Conservation (phyloP, 2,113 vertebrate genomes). For the Oreamnos americanus region DNA sequence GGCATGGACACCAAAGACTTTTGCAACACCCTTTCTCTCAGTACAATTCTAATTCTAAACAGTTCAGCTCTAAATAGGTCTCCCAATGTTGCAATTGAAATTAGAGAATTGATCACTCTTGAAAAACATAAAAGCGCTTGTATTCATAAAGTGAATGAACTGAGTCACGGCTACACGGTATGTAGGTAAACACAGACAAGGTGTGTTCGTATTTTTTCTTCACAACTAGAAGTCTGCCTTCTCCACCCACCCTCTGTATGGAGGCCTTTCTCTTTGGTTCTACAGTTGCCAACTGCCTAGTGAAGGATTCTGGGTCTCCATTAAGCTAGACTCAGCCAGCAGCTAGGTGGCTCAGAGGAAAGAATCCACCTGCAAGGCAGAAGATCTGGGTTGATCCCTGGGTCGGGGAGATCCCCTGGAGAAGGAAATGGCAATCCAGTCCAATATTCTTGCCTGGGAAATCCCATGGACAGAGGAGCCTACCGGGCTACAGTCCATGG, state of each 20-base stretch:
- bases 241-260: fast-evolving
- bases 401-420: not conserved
- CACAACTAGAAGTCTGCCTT: not conserved
- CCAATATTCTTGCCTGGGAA: not conserved
- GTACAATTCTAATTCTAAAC: not conserved
- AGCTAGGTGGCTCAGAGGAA: not conserved
- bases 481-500: fast-evolving
- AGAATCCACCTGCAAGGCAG: not conserved
- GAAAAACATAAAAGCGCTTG: not conserved
- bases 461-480: not conserved
- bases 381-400: not conserved
- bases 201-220: not conserved
- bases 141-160: not conserved
- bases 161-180: not conserved
- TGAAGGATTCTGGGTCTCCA: not conserved
- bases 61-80: not conserved
- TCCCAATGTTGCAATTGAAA: not conserved
- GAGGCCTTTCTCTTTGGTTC: not conserved
- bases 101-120: not conserved
- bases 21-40: not conserved
- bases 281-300: not conserved
- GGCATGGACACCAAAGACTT: not conserved
- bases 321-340: not conserved
- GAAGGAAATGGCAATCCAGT: not conserved
- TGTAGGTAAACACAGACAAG: not conserved